phyloP scores from a whole-genome alignment of 2,888 invertebrate species.

The Poecilobothrus nobilitatus region DNA sequence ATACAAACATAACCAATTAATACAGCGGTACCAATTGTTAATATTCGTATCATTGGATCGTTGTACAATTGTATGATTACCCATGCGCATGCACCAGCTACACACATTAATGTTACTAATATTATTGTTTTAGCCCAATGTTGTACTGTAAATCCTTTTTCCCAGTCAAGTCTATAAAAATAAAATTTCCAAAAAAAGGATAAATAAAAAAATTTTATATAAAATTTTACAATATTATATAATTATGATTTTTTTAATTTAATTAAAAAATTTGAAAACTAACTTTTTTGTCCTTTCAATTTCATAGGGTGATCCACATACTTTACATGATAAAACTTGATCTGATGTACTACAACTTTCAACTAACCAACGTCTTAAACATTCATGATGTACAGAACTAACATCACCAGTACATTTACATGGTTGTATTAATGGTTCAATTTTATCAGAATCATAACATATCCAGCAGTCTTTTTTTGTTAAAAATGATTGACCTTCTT shows the following conservation, averaged over 20 bases:
- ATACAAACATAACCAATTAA: constrained; percentile 77
- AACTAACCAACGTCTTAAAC: constrained; percentile 79
- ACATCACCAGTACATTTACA: constrained; percentile 88
- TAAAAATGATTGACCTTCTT: constrained; percentile 50
- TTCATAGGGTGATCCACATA: constrained; percentile 75
- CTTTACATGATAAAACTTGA: constrained; percentile 68
- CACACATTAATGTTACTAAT: constrained; percentile 69
- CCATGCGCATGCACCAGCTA: constrained; percentile 70
- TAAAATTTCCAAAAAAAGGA: too few relatives aligned
- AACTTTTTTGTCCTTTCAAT: constrained; percentile 64
- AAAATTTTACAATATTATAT: not conserved
- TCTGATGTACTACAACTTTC: constrained; percentile 70
- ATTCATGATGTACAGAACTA: constrained; percentile 86
- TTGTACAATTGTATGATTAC: constrained; percentile 68
- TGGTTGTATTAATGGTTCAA: constrained; percentile 78
- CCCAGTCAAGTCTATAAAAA: constrained; percentile 63
- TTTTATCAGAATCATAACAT: constrained; percentile 75
- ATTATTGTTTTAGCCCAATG: constrained; percentile 79
- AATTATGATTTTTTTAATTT: not conserved
- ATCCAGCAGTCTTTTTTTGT: constrained; percentile 81
- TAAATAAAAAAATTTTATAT: constrained; percentile 6
- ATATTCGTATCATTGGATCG: constrained; percentile 67
- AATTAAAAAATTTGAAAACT: constrained; percentile 23
- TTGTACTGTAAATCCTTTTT: constrained; percentile 69
- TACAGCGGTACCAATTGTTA: constrained; percentile 72